Base-by-base conservation (phyloP, 2,113 vertebrate genomes). In the Prinia subflava region DNA sequence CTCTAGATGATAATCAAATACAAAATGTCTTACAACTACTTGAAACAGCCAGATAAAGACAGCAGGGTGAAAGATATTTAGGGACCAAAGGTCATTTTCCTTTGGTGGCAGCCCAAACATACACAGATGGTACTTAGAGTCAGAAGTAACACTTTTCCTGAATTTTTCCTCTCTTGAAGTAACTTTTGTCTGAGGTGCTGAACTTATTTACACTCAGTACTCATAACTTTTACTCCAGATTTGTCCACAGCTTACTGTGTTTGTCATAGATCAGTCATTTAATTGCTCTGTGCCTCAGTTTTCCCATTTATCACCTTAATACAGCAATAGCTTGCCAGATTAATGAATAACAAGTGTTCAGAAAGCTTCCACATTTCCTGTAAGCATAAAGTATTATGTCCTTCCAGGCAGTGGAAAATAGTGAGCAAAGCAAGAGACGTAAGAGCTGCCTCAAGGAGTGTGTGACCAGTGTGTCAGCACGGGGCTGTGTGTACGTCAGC, bases 321-420 rank as follows among this genome's bases (percentile, higher is more conserved):
- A 85, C 87, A 94, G 94, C 90, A 95, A 78, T 62, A 69, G 63
- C 83, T 91, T 94, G 76, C 87, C 84, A 94, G 93, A 93, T 97
- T 97, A 97, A 97, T 97, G 96, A 97, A 91, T 96, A 94, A 97
- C 95, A 91, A 95, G 94, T 49, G 62, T 73, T 87, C 83, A 87
- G 82, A 96, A 92, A 94, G 87, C 78, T 88, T 88, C 30, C 63
- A 88, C 37, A 8, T 93, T 95, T 95, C 80, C 95, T 87, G 84
- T 83, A 94, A 89, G 86, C 86, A 73, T 59, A 16, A 93, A 82
- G 90, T 24, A 60, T 89, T 84, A n/a, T 60, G 76, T 82, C 53
- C 89, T 96, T 92, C 73, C 76, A 92, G 90, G 93, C 94, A 90
- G 83, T 84, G 86, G 92, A 94, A 96, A 95, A 93, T 28, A 75